Evolutionary conservation across 2,113 vertebrate species (phyloP).

Genomic region (Gorilla gorilla): DNA sequence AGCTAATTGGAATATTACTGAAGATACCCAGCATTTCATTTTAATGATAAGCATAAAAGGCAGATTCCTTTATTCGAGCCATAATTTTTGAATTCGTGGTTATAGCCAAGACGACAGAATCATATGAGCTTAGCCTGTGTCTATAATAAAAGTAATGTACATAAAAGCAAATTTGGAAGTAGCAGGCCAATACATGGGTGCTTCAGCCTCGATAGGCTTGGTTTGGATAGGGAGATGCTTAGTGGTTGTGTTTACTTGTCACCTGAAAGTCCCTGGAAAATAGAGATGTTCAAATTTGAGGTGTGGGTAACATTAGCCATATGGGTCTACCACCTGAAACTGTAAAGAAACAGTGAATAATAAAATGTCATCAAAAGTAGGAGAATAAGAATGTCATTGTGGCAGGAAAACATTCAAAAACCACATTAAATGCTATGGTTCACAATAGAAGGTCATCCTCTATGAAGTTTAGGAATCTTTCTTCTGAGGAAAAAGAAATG

Average conservation of each 20-base stretch:
- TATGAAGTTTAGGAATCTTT: background rate
- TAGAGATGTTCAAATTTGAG: background rate
- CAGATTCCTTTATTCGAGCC: constrained; percentile 9
- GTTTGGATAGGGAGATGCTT: background rate
- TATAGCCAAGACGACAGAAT: constrained; percentile 14
- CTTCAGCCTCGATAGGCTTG: background rate
- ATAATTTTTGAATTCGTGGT: constrained; percentile 17
- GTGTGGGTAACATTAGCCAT: background rate
- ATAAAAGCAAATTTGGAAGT: background rate
- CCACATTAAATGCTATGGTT: background rate
- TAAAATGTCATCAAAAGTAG: background rate
- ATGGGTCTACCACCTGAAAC: background rate
- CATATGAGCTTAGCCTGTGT: background rate
- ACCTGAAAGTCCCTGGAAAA: background rate
- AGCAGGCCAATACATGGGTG: background rate
- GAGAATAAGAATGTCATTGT: background rate
- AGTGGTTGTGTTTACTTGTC: background rate
- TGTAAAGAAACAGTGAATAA: background rate
- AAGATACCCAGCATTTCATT: background rate
- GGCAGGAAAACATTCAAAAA: background rate
- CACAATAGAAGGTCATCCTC: background rate
- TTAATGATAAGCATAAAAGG: constrained; percentile 51
- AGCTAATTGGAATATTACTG: constrained; percentile 55
- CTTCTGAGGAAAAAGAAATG: background rate
- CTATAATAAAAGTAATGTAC: background rate